Evolutionary conservation across 2,888 invertebrate species (phyloP), one percentile per base, ranked within the genome.

Genomic region (Clanis bilineata): DNA sequence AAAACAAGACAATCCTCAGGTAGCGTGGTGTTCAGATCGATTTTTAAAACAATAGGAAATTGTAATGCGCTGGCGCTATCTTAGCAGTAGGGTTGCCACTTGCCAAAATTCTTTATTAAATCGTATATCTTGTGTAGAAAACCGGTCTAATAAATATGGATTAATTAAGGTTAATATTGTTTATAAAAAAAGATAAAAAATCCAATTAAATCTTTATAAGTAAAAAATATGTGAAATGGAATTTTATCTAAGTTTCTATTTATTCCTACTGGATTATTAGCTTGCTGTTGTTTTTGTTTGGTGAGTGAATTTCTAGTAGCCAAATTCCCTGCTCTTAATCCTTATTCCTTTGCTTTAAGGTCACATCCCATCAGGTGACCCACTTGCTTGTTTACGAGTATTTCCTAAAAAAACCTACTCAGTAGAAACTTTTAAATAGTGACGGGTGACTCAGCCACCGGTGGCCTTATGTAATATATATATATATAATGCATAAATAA

Each of bases 181-280:
- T 88, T 95, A 80, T 28, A 92, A 64, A 70, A 93, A 82, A 70
- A 77, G 58, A 95, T 74, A 71, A 94, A 80, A 86, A 94, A 93
- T 79, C 94, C 94, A 71, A 94, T 73, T 71, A 94, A 71, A 76
- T 96, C 95, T 79, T 96, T 95, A 69, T 90, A 91, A 0, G 93
- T 81, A 84, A 94, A 96, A 82, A 94, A 96, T 1, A 94, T 93
- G 44, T 95, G 94, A 59, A 96, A 96, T 0, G 94, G 93, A 55
- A 95, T 93, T 94, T 95, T 96, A 85, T 95, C 93, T 76, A 91
- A 75, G 74, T 95, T 94, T 68, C 93, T 94, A 76, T 94, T 94
- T 67, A 93, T 65, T 56, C 95, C 95, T 89, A 95, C 59, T 0
- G 83, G 83, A 58, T 95, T 95, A 80, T 93, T 94, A 10, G 95